phyloP scores from a whole-genome alignment of 30 jellyfish, hydroid and myxozoan species.

The Chrysaora quinquecirrha region DNA sequence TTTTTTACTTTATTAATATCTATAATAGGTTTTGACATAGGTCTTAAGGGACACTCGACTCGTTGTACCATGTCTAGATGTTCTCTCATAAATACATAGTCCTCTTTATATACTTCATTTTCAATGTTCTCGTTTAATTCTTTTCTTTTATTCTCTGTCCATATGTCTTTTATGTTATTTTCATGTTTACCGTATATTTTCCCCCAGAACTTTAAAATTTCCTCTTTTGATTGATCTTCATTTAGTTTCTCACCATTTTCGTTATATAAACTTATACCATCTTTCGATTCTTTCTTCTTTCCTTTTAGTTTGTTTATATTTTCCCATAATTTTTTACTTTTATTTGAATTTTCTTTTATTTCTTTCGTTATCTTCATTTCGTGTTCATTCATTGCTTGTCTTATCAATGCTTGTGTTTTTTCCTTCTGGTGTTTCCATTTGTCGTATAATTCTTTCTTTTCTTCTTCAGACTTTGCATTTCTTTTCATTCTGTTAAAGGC shows the following conservation, averaged over 20 bases:
- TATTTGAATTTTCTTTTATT: neutral
- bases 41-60: neutral
- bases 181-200: neutral
- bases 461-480: neutral
- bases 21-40: neutral
- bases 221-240: neutral
- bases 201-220: neutral
- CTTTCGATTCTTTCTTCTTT: neutral
- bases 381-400: neutral
- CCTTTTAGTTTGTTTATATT: neutral
- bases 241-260: neutral
- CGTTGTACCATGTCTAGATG: neutral
- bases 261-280: neutral
- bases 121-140: neutral
- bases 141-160: neutral
- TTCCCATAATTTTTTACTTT: neutral
- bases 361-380: constrained; percentile 2
- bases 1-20: neutral
- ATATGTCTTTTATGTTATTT: neutral
- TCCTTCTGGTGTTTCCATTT: neutral
- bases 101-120: neutral
- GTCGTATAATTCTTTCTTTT: neutral
- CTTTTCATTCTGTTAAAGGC: neutral
- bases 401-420: neutral
- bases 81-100: neutral